phyloP scores from a whole-genome alignment of 2,797 vertebrate genomes.

The Sarcophilus harrisii region DNA sequence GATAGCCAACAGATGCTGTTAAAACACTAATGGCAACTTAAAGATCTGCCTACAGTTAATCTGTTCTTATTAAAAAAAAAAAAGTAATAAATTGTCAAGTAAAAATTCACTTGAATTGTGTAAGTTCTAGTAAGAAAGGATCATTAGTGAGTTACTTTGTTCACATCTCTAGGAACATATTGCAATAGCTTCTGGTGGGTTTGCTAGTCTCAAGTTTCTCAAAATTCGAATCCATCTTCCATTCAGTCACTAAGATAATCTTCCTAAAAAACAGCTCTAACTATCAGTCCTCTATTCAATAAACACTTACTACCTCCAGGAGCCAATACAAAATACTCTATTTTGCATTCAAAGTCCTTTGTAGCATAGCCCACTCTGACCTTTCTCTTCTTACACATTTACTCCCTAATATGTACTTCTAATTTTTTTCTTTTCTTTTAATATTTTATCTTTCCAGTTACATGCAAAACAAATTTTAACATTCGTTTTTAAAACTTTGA shows the following conservation, averaged over 20 bases:
- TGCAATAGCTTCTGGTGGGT: background rate
- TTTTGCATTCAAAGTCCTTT: background rate
- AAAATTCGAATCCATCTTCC: background rate
- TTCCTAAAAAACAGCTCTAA: background rate
- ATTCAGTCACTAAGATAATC: background rate
- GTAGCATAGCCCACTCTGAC: background rate
- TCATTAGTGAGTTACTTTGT: background rate
- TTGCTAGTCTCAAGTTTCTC: background rate
- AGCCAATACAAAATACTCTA: background rate
- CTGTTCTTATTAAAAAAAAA: conserved; percentile 16
- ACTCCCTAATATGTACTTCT: background rate
- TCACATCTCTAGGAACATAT: background rate
- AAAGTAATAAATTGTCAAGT: background rate
- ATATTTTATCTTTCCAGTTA: too few relatives aligned
- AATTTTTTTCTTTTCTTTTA: too few relatives aligned
- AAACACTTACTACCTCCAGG: background rate
- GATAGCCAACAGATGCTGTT: background rate
- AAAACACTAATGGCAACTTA: background rate
- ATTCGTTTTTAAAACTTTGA: too few relatives aligned
- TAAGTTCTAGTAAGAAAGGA: background rate
- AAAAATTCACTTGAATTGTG: background rate
- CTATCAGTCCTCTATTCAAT: background rate
- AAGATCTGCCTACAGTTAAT: background rate
- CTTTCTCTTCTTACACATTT: background rate
- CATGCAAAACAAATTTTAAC: too few relatives aligned